These are phyloP conservation scores for Lysiphlebus fabarum DNA, from an alignment of 1,140 invertebrate genomes.

Conservation along the genomic window DNA sequence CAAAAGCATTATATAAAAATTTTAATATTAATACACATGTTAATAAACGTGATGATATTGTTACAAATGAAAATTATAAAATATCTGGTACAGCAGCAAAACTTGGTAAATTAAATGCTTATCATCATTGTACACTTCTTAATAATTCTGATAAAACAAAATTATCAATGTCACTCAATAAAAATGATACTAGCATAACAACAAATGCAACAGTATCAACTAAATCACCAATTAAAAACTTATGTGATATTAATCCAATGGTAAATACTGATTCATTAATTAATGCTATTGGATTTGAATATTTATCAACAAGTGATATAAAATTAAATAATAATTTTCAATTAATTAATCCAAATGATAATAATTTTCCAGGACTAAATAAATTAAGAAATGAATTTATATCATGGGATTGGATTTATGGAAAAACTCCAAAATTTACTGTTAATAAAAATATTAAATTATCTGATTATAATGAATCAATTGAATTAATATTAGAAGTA, in stretches of 20 bases:
- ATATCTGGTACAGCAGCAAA: slow-evolving; percentile 92
- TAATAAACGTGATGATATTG: slow-evolving; percentile 78
- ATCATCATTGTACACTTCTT: slow-evolving; percentile 92
- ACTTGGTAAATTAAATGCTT: slow-evolving; percentile 77
- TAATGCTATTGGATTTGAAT: slow-evolving; percentile 73
- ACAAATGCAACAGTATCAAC: slow-evolving; percentile 76
- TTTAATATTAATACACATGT: slow-evolving; percentile 75
- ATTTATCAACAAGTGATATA: slow-evolving; percentile 66
- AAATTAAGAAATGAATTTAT: slow-evolving; percentile 60
- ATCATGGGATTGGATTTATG: slow-evolving; percentile 86
- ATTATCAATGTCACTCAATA: slow-evolving; percentile 65
- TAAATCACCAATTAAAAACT: slow-evolving; percentile 75
- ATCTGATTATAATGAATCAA: slow-evolving; percentile 27
- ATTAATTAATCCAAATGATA: slow-evolving; percentile 78
- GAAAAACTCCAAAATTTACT: slow-evolving; percentile 80
- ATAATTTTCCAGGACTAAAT: slow-evolving; percentile 60
- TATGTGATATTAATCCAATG: slow-evolving; percentile 67
- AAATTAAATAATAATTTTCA: slow-evolving; percentile 73
- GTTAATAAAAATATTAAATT: slow-evolving; percentile 51
- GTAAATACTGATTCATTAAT: slow-evolving; percentile 67
- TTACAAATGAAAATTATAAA: slow-evolving; percentile 74
- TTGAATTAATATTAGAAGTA: slow-evolving; percentile 43
- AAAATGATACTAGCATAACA: slow-evolving; percentile 63
- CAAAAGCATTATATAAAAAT: slow-evolving; percentile 71
- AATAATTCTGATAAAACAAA: slow-evolving; percentile 76